Base-by-base conservation (phyloP, 2,888 invertebrate species). In the Epinotia bilunana region DNA sequence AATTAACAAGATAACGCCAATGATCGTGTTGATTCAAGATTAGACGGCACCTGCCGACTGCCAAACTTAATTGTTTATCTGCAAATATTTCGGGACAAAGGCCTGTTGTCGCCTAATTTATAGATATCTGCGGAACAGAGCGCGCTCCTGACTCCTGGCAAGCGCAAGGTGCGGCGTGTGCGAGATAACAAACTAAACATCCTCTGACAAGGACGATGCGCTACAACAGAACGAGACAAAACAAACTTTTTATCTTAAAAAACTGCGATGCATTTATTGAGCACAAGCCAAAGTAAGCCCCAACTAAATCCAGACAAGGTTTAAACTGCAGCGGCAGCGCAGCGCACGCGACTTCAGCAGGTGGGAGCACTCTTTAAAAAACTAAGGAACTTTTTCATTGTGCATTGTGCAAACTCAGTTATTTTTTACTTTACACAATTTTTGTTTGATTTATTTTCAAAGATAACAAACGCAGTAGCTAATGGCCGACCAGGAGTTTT, bases 331-430 rank as follows among this genome's bases (percentile, higher is more conserved):
- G 65, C 76, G 60, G 18, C 18, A 12, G 20, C 33, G 49, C 39
- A 63, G 75, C 88, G 92, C 93, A 93, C 94, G 93, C 92, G 94
- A 91, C 92, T 88, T 83, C 86, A 90, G 94, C 94, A 94, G 93
- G 94, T 94, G 94, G 88, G 86, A 90, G 86, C 87, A 82, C 83
- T 84, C 80, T 88, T 91, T 91, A 91, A 92, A 92, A 93, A 92
- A 91, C 88, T 83, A 86, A 90, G 86, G 89, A 87, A 87, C 85
- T 90, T 89, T 91, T 89, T 89, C 84, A 86, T 84, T 80, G 82
- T 85, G 85, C 84, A 86, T 88, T 87, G 87, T 90, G 85, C 86
- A 88, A 87, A 88, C 86, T 82, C 83, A 85, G 83, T 55, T 64
- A 53, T 73, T 73, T 84, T 85, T 86, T 81, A 80, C 80, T 78